Percentiles rank a stretch among this genome's conserved stretches.
Conservation (phyloP, 2,888 invertebrate genomes). For the Drosophila algonquin region DNA sequence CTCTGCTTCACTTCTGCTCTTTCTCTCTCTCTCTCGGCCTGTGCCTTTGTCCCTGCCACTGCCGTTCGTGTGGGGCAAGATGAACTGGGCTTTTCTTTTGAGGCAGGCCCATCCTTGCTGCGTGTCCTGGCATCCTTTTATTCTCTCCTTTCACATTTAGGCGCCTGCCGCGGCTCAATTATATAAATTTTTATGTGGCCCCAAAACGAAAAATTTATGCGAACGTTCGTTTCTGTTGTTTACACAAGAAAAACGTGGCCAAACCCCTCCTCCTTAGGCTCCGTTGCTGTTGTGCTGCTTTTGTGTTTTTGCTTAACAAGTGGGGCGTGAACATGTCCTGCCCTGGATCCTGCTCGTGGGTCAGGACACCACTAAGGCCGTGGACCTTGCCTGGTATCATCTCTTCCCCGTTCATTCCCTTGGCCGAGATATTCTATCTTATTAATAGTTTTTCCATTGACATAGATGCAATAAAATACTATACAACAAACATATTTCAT, state of each 20-base stretch:
- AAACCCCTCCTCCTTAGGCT: not conserved
- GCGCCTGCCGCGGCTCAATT: conserved; percentile 70
- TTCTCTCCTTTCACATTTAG: conserved; percentile 45
- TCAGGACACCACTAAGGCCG: not conserved
- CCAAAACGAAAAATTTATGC: conserved; percentile 67
- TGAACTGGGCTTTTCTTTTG: conserved; percentile 61
- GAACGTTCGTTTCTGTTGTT: conserved; percentile 66
- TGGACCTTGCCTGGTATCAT: conserved; percentile 4
- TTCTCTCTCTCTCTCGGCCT: conserved; percentile 1
- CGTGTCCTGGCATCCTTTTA: conserved; percentile 56
- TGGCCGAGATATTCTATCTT: conserved; percentile 12
- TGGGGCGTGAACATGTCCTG: conserved; percentile 49
- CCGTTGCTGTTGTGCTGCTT: not conserved
- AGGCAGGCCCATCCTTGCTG: conserved; percentile 56
- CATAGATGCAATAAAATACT: conserved; percentile 20
- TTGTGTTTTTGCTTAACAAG: conserved; percentile 37
- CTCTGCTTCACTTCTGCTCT: conserved; percentile 8
- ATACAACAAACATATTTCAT: conserved; percentile 19
- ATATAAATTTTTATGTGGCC: conserved; percentile 73
- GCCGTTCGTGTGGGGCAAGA: conserved; percentile 10
- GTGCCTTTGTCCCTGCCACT: not conserved
- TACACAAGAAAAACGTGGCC: conserved; percentile 52
- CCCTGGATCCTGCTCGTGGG: conserved; percentile 5
- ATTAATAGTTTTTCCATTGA: conserved; percentile 44
- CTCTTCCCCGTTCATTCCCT: not conserved